phyloP scores from a whole-genome alignment of 2,797 vertebrate genomes.

The Sebastes trivittatus region DNA sequence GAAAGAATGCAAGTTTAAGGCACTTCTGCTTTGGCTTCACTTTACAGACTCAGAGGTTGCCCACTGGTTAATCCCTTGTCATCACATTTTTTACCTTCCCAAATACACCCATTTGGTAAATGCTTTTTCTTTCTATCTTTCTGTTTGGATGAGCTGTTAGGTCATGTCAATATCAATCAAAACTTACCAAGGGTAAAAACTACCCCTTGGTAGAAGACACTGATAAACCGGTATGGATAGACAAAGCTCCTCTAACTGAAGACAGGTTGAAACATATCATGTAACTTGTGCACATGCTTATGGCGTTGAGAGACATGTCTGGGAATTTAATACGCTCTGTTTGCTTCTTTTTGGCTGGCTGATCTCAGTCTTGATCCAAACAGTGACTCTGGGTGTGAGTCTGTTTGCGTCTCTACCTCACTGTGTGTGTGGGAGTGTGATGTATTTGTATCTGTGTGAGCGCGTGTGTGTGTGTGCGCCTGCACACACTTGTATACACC shows the following conservation, averaged over 20 bases:
- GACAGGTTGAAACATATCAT: constrained; percentile 57
- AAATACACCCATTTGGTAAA: not conserved
- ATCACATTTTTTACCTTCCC: not conserved
- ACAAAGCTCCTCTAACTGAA: constrained; percentile 17
- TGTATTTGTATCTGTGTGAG: not conserved
- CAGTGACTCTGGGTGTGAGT: constrained; percentile 22
- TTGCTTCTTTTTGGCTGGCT: constrained; percentile 43
- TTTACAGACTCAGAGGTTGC: no score
- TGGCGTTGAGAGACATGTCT: constrained; percentile 43
- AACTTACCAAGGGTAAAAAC: not conserved
- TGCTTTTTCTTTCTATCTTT: not conserved
- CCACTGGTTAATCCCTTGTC: not conserved
- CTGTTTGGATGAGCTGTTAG: not conserved
- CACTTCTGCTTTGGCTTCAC: no score
- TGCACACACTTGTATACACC: constrained; percentile 28
- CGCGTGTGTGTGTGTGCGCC: not conserved
- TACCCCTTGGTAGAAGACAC: not conserved
- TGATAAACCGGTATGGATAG: constrained; percentile 18
- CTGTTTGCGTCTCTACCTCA: constrained; percentile 1
- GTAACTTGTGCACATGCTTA: constrained; percentile 28
- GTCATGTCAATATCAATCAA: not conserved
- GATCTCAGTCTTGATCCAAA: constrained; percentile 32
- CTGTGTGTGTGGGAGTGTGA: not conserved
- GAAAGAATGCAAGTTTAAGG: no score
- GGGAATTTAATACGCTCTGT: constrained; percentile 40